Percentiles rank a stretch among this genome's conserved stretches.
Evolutionary conservation across 2,113 vertebrate species (phyloP).

Genomic region (Austrofundulus limnaeus): DNA sequence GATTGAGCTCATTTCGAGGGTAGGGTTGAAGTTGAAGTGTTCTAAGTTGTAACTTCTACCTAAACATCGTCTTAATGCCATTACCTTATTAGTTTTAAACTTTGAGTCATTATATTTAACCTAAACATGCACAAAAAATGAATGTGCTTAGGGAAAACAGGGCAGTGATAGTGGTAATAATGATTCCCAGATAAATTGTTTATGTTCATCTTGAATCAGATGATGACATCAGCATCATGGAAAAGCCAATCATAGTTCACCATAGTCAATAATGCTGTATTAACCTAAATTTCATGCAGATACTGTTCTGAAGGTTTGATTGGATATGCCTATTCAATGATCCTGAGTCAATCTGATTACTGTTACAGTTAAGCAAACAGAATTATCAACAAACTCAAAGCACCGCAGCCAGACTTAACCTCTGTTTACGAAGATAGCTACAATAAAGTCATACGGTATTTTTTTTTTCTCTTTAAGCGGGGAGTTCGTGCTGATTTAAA

Average conservation of each 20-base stretch:
- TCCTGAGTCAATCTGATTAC: conserved; percentile 45
- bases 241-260: conserved; percentile 22
- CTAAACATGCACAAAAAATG: neutral
- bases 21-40: too few relatives aligned
- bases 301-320: conserved; percentile 6
- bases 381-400: neutral
- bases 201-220: conserved; percentile 2
- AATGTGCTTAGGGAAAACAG: neutral
- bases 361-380: conserved; percentile 21
- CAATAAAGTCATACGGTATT: too few relatives aligned
- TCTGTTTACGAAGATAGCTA: neutral
- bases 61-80: neutral
- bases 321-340: conserved; percentile 31
- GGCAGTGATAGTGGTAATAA: neutral
- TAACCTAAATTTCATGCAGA: conserved; percentile 66
- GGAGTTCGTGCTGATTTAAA: too few relatives aligned
- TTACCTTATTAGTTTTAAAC: neutral
- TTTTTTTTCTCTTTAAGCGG: too few relatives aligned
- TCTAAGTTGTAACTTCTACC: neutral
- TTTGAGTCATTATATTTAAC: neutral
- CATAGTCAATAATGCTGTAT: conserved; percentile 63
- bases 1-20: too few relatives aligned
- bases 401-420: conserved; percentile 7
- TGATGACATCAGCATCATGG: conserved; percentile 13
- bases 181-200: conserved; percentile 7